A percentile compares a stretch with the other conserved stretches of the same genome.
phyloP scores from a whole-genome alignment of 2,888 invertebrate genomes.

The Drosophila putrida region DNA sequence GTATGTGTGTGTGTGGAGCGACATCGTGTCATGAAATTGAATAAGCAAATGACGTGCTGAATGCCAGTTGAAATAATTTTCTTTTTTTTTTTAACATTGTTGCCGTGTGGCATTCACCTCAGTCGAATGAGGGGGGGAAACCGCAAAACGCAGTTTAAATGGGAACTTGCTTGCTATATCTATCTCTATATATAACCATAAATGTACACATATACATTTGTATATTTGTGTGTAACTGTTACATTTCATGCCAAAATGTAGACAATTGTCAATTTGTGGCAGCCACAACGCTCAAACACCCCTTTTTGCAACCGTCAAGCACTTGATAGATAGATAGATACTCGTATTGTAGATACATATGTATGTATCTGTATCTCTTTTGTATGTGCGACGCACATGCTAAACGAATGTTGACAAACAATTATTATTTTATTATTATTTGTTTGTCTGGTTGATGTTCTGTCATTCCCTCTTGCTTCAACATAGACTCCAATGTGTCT shows the following conservation, averaged over 20 bases:
- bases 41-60: constrained; percentile 84
- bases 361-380: constrained; percentile 18
- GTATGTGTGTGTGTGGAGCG: constrained; percentile 42
- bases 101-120: constrained; percentile 65
- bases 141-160: constrained; percentile 79
- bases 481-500: constrained; percentile 16
- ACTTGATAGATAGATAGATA: constrained; percentile 34
- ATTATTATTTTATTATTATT: constrained; percentile 83
- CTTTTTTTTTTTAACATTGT: constrained; percentile 7
- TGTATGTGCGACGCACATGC: constrained; percentile 68
- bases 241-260: constrained; percentile 77
- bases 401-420: constrained; percentile 83
- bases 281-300: constrained; percentile 57
- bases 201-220: neutral
- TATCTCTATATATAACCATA: constrained; percentile 18
- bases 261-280: constrained; percentile 76
- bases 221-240: constrained; percentile 15
- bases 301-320: constrained; percentile 56
- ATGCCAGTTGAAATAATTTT: constrained; percentile 75
- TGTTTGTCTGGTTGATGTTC: constrained; percentile 66
- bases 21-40: constrained; percentile 80
- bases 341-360: constrained; percentile 9
- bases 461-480: constrained; percentile 15
- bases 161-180: constrained; percentile 15
- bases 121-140: constrained; percentile 24